Evolutionary conservation across 1,140 invertebrate species (phyloP), one percentile per base, ranked within the genome.

Genomic region (Drosophila ironensis): DNA sequence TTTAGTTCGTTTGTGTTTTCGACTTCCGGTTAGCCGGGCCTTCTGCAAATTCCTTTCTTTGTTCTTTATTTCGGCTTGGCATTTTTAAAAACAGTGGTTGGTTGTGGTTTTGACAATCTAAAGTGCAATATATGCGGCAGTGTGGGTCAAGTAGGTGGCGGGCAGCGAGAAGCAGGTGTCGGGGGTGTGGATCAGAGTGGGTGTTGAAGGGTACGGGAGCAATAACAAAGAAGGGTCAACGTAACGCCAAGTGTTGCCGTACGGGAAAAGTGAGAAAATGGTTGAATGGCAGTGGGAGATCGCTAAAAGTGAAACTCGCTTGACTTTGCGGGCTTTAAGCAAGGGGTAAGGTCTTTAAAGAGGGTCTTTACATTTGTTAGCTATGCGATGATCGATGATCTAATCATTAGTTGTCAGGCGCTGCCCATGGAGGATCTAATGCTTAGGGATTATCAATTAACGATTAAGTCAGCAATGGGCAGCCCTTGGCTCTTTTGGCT

Each of bases 1-100:
- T 86, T 86, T 86, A 86, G 71, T 80, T 75, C 80, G 81, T 86
- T 86, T 86, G 76, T 86, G 75, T 86, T 72, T 74, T 75, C 73
- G 80, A 86, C 80, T 86, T 86, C 71, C 80, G 80, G 80, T 80
- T 86, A 61, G 78, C 77, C 69, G 61, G 73, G 73, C 63, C 73
- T 71, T 38, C 61, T 63, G 57, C 54, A 66, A 78, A n/a, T n/a
- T n/a, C n/a, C n/a, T 56, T 78, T 77, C 80, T 82, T 82, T 82
- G 78, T 84, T 84, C 76, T 66, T 53, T 48, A 54, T 72, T 69
- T 69, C n/a, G 45, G 63, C 48, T 56, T 52, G 56, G 59, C 67
- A 72, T 61, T 57, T 72, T 20, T 46, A 27, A 17, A 25, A 19
- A 42, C 47, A 38, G 47, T 17, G 42, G 24, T 28, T 46, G 40